Conservation (phyloP, 35 echinoderm and acorn worm genomes). For the Acanthaster planci region DNA sequence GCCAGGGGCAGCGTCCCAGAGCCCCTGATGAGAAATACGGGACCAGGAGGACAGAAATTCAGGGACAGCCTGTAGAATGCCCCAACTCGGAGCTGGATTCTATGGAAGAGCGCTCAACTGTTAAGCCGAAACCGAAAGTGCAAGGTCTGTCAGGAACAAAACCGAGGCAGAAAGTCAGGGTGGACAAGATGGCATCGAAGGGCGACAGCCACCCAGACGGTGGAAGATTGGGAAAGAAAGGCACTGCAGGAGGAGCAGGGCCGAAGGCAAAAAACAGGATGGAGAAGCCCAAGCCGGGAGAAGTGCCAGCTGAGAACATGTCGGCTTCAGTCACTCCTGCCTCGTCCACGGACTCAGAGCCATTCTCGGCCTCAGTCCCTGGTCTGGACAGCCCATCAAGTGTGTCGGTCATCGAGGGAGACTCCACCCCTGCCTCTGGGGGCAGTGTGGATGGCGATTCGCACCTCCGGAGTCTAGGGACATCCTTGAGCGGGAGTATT, state of each 20-base stretch:
- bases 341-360: background rate
- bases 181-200: too few species aligned
- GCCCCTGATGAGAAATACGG: background rate
- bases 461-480: background rate
- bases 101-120: background rate
- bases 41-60: background rate
- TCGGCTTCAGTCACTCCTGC: background rate
- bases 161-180: too few species aligned
- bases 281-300: background rate
- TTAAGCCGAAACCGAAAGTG: too few species aligned
- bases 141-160: too few species aligned
- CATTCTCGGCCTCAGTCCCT: background rate
- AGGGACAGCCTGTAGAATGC: conserved; percentile 1
- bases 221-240: background rate
- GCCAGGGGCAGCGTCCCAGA: background rate
- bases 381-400: background rate
- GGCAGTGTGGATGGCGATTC: conserved; percentile 5
- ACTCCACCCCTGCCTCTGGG: background rate
- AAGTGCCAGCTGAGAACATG: background rate
- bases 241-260: background rate
- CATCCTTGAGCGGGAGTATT: background rate
- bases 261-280: background rate
- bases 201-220: too few species aligned
- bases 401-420: conserved; percentile 10
- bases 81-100: conserved; percentile 3